Percentiles rank a stretch among this genome's conserved stretches.
These are phyloP conservation scores for Arctocebus calabarensis DNA, from an alignment of 2,797 vertebrate species.

Conservation along the genomic window DNA sequence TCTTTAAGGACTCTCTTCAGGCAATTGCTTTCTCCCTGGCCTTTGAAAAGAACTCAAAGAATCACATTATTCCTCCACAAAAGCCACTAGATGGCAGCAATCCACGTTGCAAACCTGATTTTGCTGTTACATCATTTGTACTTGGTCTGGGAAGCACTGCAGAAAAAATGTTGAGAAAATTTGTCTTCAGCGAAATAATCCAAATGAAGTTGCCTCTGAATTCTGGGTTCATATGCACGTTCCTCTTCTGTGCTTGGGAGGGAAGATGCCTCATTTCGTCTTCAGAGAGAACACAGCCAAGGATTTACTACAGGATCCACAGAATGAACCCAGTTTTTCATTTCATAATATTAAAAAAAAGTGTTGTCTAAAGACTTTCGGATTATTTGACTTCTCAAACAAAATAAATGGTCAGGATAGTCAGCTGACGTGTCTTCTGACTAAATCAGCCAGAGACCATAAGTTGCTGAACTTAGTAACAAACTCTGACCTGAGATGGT, in stretches of 20 bases:
- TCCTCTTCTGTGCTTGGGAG: not conserved
- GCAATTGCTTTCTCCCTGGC: not conserved
- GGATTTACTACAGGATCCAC: not conserved
- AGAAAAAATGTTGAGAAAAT: not conserved
- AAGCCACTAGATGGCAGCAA: constrained; percentile 88
- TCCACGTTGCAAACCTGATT: constrained; percentile 71
- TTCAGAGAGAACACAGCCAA: constrained; percentile 2
- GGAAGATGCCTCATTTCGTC: not conserved
- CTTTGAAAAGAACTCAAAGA: not conserved
- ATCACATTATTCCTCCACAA: not conserved
- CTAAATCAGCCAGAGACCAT: not conserved
- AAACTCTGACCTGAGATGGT: not conserved
- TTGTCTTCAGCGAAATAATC: not conserved
- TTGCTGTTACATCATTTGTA: not conserved
- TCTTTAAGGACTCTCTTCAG: not conserved
- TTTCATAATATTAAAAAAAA: constrained; percentile 15
- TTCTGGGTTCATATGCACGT: not conserved
- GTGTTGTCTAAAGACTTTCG: not conserved
- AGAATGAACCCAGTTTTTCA: not conserved
- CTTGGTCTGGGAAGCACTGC: not conserved
- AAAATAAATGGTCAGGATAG: not conserved
- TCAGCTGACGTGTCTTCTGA: not conserved
- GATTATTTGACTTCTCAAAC: constrained; percentile 38
- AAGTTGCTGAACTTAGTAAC: not conserved
- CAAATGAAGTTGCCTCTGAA: not conserved